Base-by-base conservation (phyloP, 53 echinoderm and acorn worm genomes). In the Echinarachnius parma region DNA sequence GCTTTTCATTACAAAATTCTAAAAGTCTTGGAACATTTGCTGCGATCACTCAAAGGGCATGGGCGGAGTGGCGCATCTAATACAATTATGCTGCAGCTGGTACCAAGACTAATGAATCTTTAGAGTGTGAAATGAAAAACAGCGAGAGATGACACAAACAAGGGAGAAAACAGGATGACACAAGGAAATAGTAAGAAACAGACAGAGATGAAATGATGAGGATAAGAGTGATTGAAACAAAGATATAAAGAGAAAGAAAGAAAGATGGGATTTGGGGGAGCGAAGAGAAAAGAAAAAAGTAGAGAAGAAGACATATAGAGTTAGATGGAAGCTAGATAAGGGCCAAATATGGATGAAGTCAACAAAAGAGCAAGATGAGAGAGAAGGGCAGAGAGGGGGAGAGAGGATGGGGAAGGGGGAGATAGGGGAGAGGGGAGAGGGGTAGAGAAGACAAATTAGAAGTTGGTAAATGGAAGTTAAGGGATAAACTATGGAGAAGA, bases 31-130 rank as follows among this genome's bases (percentile, higher is more conserved):
- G 26, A 37, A 62, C 35, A 62, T 62, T 35, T 36, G 14, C 3
- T 4, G 4, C 0, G 9, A 37, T 37, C 39, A 62, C 15, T 14
- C 35, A 39, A 23, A 16, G 39, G 62, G 62, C 62, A 62, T 62
- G 14, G 0, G 62, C 4, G 36, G 39, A 23, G 62, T 36, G 22
- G 18, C 31, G 26, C n/a, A 34, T 62, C 39, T 62, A 37, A 62
- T 62, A 28, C 22, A 62, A 62, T 62, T 62, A 62, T 7, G n/a
- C 14, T 36, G 39, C 62, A 62, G 62, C 62, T 62, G 62, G 37
- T 37, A 37, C 22, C n/a, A 62, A 62, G 62, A 62, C 62, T 62
- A 62, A 62, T 62, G 39, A 35, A 22, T 13, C 23, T 24, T 21
- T 23, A 34, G 35, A 34, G 39, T 36, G 36, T 4, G 8, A 39